Base-by-base conservation (phyloP, 2,113 vertebrate genomes). In the Aspidoscelis tigris region DNA sequence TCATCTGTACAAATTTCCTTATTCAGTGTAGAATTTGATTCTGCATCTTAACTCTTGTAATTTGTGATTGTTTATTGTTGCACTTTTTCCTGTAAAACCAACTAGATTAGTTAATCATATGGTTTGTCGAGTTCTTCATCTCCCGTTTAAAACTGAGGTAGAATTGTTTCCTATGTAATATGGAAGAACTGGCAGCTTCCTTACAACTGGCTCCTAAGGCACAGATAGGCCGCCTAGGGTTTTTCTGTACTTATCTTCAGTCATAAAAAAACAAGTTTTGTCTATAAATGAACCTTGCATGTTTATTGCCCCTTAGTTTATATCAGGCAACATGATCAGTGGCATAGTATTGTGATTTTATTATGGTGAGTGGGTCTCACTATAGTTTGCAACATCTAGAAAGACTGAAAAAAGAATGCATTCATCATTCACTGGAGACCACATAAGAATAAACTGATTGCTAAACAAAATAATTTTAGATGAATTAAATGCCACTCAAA, bases 1-100 rank as follows among this genome's bases (percentile, higher is more conserved):
- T 91, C 92, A 75, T 89, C n/a, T 91, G 84, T 44, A 58, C n/a
- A 39, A 65, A 20, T n/a, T 80, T 86, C 18, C 6, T 22, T 24
- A 61, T 81, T 83, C 86, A 81, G 64, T 9, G 75, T 89, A 58
- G 79, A 71, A 79, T 72, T 20, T 41, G 78, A 9, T 81, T 83
- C 47, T 55, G 33, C n/a, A 33, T 43, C 43, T 44, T 18, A 33
- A 64, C 24, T 24, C 11, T 55, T 43, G 4, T 76, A 20, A 82
- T n/a, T 78, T 86, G 47, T 44, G 43, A 53, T n/a, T 6, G 41
- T 12, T 39, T 81, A 69, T 20, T 86, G 65, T 70, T 70, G 20
- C 3, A 33, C 24, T 12, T 8, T 65, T 83, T 68, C 39, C n/a
- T 58, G 47, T 44, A 53, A 12, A 64, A 50, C 53, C 5, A 68